These are phyloP conservation scores for Lepeophtheirus nordmannii DNA, from an alignment of 2,888 invertebrate genomes.

Conservation along the genomic window DNA sequence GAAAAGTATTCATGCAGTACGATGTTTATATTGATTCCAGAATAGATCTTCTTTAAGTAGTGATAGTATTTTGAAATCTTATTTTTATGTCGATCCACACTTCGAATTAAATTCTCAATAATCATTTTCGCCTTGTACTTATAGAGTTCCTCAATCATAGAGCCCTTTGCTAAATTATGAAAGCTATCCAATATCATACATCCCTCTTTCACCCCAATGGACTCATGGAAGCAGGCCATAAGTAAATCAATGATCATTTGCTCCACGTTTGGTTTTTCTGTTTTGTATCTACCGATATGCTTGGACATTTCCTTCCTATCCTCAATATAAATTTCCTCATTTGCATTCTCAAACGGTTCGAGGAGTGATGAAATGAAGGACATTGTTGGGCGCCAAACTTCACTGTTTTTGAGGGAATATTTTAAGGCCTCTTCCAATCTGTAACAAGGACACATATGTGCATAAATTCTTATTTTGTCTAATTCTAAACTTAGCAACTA, in stretches of 20 bases:
- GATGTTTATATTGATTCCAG: background rate
- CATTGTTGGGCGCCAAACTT: background rate
- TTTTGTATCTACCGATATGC: background rate
- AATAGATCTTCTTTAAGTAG: background rate
- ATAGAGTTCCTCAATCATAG: conserved; percentile 1
- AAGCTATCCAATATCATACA: background rate
- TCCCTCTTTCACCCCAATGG: background rate
- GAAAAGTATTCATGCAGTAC: background rate
- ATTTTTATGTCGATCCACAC: background rate
- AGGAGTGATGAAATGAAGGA: background rate
- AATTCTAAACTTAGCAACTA: background rate
- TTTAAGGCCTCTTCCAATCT: background rate
- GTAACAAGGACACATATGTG: background rate
- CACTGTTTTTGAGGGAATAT: background rate
- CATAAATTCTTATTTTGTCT: background rate
- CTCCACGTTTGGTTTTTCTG: background rate
- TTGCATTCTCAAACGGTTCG: background rate
- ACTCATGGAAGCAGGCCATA: background rate
- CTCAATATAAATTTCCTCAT: background rate
- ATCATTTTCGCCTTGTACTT: background rate
- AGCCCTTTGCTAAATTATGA: background rate
- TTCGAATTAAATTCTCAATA: background rate
- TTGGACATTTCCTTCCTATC: background rate
- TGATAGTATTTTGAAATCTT: conserved; percentile 1
- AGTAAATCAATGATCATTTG: conserved; percentile 2